Percentiles rank a stretch among this genome's conserved stretches.
Evolutionary conservation across 2,797 vertebrate species (phyloP).

Genomic region (Myripristis murdjan): DNA sequence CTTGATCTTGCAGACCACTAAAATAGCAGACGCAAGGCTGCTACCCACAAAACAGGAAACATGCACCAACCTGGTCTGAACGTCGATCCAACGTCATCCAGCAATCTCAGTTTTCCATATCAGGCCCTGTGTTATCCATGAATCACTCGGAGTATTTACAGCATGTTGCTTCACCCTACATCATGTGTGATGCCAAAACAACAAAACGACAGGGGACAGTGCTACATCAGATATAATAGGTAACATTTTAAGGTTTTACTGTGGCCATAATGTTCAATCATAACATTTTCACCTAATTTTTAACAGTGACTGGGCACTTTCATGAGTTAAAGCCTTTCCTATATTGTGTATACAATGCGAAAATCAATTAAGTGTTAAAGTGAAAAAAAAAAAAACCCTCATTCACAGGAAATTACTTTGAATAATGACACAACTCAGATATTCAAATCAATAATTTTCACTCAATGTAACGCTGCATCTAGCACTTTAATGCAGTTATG

Average conservation of each 20-base stretch:
- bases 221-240: neutral
- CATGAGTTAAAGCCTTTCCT: no score
- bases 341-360: neutral
- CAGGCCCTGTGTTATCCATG: constrained; percentile 2
- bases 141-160: neutral
- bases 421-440: neutral
- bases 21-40: constrained; percentile 44
- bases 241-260: neutral
- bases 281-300: neutral
- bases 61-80: constrained; percentile 42
- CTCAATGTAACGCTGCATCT: neutral
- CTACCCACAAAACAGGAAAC: constrained; percentile 81
- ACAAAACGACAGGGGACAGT: neutral
- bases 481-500: neutral
- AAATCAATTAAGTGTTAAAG: neutral
- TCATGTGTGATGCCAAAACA: neutral
- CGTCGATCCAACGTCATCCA: constrained; percentile 32
- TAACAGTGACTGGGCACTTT: neutral
- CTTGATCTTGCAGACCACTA: constrained; percentile 17
- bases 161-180: neutral
- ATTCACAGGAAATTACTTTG: neutral
- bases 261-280: neutral
- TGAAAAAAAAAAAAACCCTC: neutral
- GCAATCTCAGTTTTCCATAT: constrained; percentile 69
- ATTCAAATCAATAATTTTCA: neutral